A percentile compares a stretch with the other conserved stretches of the same genome.
phyloP scores from a whole-genome alignment of 2,888 invertebrate genomes.

The Thereva nobilitata region DNA sequence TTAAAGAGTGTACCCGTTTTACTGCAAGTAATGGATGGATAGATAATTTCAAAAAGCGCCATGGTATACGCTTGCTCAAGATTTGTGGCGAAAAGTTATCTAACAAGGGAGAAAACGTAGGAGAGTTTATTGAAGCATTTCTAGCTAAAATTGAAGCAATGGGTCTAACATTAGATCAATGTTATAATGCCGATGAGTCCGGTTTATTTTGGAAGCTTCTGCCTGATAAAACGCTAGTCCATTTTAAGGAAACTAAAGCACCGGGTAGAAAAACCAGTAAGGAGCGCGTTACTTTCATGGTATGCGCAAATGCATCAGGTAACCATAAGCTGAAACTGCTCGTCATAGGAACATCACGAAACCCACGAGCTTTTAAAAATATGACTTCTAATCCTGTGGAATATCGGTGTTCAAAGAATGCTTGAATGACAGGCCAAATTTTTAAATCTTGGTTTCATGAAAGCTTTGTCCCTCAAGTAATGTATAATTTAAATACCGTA shows the following conservation, averaged over 20 bases:
- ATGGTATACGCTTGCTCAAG: constrained; percentile 1
- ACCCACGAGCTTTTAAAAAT: constrained; percentile 22
- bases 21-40: constrained; percentile 1
- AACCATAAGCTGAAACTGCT: constrained; percentile 15
- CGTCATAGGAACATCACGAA: constrained; percentile 14
- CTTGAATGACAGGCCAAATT: constrained; percentile 9
- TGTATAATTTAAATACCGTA: no score
- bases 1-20: not conserved
- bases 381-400: constrained; percentile 18
- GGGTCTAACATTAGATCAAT: not conserved
- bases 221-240: constrained; percentile 18
- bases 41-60: not conserved
- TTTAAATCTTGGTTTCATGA: constrained; percentile 21
- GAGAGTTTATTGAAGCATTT: not conserved
- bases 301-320: constrained; percentile 19
- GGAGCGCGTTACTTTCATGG: constrained; percentile 12
- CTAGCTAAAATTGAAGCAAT: not conserved
- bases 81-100: constrained; percentile 10
- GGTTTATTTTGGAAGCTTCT: constrained; percentile 12
- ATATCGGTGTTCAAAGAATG: constrained; percentile 17
- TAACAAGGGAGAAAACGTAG: not conserved
- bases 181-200: constrained; percentile 2
- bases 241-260: constrained; percentile 22
- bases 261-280: constrained; percentile 18
- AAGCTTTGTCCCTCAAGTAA: constrained; percentile 29